Evolutionary conservation across 2,797 vertebrate genomes (phyloP).

Genomic region (Helostoma temminkii): DNA sequence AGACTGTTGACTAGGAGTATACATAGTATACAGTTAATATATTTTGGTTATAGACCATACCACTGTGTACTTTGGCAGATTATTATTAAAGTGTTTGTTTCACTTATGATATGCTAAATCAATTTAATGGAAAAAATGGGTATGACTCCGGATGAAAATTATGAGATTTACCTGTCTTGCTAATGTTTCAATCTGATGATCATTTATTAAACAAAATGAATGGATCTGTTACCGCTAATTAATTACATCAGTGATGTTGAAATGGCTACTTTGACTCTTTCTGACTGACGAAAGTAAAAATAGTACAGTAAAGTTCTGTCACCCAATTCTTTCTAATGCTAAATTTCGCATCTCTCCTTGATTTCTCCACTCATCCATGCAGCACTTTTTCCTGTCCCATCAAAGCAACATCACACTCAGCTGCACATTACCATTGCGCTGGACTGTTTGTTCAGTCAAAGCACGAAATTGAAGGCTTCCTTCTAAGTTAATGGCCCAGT

Average conservation of each 20-base stretch:
- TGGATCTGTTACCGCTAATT: background rate
- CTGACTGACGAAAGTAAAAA: constrained; percentile 30
- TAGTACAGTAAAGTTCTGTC: constrained; percentile 39
- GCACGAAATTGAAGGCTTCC: constrained; percentile 65
- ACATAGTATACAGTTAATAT: no score
- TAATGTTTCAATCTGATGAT: background rate
- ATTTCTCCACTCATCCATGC: constrained; percentile 19
- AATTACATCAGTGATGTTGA: constrained; percentile 6
- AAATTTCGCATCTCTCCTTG: constrained; percentile 27
- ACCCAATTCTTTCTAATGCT: constrained; percentile 23
- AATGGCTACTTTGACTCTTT: constrained; percentile 8
- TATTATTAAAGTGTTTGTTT: no score
- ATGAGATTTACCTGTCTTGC: background rate
- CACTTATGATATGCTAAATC: no score
- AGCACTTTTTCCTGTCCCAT: constrained; percentile 44
- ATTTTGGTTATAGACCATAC: background rate
- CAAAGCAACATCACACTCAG: constrained; percentile 44
- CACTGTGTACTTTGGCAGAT: no score
- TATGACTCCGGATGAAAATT: background rate
- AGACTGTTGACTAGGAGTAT: no score
- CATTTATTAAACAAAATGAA: background rate
- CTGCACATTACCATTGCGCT: constrained; percentile 48
- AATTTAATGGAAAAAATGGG: no score
- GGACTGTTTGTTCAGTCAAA: constrained; percentile 64
- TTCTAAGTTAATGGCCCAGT: constrained; percentile 74